phyloP scores from a whole-genome alignment of 1,140 invertebrate genomes.

The Xylocopa sonorina region DNA sequence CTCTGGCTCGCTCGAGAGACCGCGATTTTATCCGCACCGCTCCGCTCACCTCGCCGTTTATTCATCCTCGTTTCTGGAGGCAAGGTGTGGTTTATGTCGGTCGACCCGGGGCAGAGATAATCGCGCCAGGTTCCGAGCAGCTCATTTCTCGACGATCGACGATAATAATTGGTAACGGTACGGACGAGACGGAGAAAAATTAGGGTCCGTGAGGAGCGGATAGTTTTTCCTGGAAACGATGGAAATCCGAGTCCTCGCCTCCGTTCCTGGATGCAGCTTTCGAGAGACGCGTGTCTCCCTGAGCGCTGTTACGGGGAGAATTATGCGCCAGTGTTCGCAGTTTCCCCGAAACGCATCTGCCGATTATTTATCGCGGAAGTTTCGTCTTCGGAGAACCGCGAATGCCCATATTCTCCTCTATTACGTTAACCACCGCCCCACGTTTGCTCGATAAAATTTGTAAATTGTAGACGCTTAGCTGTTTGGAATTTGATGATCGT shows the following conservation, averaged over 20 bases:
- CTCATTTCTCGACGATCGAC: constrained; percentile 53
- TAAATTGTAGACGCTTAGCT: too few species aligned
- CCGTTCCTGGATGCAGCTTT: too few species aligned
- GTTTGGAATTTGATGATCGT: too few species aligned
- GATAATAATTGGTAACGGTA: constrained; percentile 66
- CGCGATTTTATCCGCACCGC: constrained; percentile 51
- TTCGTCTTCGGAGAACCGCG: not conserved
- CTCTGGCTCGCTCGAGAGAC: constrained; percentile 23
- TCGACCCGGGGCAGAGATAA: constrained; percentile 37
- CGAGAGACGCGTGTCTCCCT: not conserved
- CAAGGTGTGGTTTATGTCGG: constrained; percentile 49
- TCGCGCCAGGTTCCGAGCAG: constrained; percentile 42
- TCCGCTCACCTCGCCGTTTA: constrained; percentile 39
- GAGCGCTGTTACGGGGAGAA: not conserved
- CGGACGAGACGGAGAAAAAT: constrained; percentile 41
- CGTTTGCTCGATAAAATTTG: too few species aligned
- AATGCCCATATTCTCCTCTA: not conserved
- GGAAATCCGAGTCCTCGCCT: constrained; percentile 33
- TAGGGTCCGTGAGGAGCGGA: constrained; percentile 21
- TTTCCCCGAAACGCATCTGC: not conserved
- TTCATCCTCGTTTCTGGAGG: constrained; percentile 44
- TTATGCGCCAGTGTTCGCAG: not conserved
- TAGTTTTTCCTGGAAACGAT: constrained; percentile 41
- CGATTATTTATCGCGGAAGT: not conserved
- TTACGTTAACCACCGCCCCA: not conserved